Evolutionary conservation across 2,888 invertebrate genomes (phyloP).

Genomic region (Temnothorax unifasciatus): DNA sequence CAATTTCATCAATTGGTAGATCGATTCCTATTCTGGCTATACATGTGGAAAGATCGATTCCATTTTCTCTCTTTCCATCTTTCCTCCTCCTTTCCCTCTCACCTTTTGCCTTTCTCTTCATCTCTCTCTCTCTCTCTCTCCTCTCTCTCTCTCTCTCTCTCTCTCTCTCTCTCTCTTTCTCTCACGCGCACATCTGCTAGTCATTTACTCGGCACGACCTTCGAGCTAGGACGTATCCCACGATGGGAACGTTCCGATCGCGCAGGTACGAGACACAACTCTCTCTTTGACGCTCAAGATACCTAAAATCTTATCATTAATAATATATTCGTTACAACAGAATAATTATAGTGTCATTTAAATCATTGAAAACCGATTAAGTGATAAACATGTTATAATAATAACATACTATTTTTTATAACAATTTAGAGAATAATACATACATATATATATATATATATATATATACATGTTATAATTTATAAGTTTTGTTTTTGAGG

Average conservation of each 20-base stretch:
- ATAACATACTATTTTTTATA: background rate
- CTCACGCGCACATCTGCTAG: background rate
- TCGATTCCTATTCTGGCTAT: background rate
- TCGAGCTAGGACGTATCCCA: conserved; percentile 36
- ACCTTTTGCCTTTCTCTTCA: conserved; percentile 29
- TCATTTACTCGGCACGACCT: conserved; percentile 34
- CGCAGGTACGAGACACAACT: conserved; percentile 10
- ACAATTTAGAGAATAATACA: background rate
- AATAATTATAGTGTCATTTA: background rate
- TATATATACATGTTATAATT: too few species aligned
- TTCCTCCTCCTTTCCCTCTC: conserved; percentile 16
- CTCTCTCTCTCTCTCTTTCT: too few species aligned
- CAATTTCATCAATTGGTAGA: conserved; percentile 7
- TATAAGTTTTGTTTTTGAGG: too few species aligned
- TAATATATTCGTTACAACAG: background rate
- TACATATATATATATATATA: too few species aligned
- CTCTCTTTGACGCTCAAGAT: conserved; percentile 14
- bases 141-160: background rate
- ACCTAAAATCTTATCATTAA: background rate
- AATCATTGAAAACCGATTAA: background rate
- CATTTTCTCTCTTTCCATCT: conserved; percentile 15
- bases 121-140: background rate
- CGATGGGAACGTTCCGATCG: conserved; percentile 39
- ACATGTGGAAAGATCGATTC: conserved; percentile 20
- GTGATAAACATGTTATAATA: background rate